A percentile compares a stretch with the other conserved stretches of the same genome.
Evolutionary conservation across 2,113 vertebrate genomes (phyloP).

Genomic region (Peromyscus californicus): DNA sequence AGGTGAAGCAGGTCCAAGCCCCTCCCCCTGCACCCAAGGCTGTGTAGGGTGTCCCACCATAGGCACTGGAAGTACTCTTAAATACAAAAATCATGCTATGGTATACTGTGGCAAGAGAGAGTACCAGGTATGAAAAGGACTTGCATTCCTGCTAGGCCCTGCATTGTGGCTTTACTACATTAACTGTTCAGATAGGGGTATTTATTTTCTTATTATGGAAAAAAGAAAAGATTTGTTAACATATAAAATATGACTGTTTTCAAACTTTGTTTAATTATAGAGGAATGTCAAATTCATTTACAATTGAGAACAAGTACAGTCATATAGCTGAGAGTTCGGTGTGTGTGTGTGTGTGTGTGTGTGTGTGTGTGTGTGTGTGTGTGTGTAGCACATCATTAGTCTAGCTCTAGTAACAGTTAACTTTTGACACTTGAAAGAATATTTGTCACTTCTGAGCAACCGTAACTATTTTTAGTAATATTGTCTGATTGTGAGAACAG

Average conservation of each 20-base stretch:
- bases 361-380: no score
- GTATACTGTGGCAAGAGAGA: not conserved
- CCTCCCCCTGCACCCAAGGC: no score
- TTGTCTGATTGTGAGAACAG: not conserved
- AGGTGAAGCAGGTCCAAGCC: no score
- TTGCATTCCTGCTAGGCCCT: not conserved
- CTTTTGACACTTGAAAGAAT: conserved; percentile 22
- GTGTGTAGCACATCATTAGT: no score
- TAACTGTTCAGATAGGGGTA: not conserved
- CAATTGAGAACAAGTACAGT: not conserved
- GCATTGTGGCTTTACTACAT: not conserved
- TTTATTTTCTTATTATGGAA: conserved; percentile 7
- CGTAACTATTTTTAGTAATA: not conserved
- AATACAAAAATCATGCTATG: not conserved
- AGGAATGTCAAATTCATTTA: not conserved
- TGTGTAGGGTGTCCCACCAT: no score
- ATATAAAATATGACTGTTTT: not conserved
- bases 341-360: no score
- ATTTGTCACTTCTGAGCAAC: not conserved
- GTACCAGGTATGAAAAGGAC: not conserved
- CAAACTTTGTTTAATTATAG: not conserved
- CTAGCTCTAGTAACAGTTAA: not conserved
- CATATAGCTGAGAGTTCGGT: not conserved
- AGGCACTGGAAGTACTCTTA: not conserved
- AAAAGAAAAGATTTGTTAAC: conserved; percentile 45